Evolutionary conservation across 1,140 invertebrate species (phyloP), one percentile per base, ranked within the genome.

Genomic region (Anastatus disparis): DNA sequence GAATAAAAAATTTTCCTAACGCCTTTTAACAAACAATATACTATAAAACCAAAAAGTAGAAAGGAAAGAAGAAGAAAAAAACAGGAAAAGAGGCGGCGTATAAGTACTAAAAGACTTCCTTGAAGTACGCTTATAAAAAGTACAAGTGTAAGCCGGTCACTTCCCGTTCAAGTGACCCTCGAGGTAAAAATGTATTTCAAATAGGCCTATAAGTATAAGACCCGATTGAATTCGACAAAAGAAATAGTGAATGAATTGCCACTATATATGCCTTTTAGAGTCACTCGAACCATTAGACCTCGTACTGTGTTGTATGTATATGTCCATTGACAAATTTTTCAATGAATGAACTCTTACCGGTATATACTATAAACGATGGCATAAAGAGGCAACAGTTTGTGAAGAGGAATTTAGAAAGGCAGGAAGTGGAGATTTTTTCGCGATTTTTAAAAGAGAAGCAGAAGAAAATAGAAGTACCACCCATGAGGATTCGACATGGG

Each of bases 201-300:
- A 78, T 69, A 35, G 63, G 58, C 61, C 76, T 69, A 48, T n/a
- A n/a, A n/a, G 31, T 10, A 35, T 35, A 59, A 58, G 76, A 77
- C 77, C 76, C 79, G 76, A 74, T 80, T 76, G 76, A 80, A 85
- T 82, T 75, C 72, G 64, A 58, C 48, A 74, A 71, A 79, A 81
- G 72, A 79, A 80, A 73, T 77, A 26, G 66, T 82, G 76, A 83
- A 83, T 82, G 82, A 83, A 81, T 78, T 66, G 75, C 76, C 77
- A 79, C 77, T 80, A 78, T 74, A n/a, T n/a, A n/a, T n/a, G n/a
- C n/a, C n/a, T n/a, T n/a, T n/a, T n/a, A 79, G 73, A 75, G 77
- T 82, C 77, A 78, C 77, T 82, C 74, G 70, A 73, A 69, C 15
- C 70, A 55, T n/a, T 7, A 10, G 55, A 58, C 29, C 31, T 52